Evolutionary conservation across 2,113 vertebrate genomes (phyloP), one percentile per base, ranked within the genome.

Genomic region (Diadophis punctatus): DNA sequence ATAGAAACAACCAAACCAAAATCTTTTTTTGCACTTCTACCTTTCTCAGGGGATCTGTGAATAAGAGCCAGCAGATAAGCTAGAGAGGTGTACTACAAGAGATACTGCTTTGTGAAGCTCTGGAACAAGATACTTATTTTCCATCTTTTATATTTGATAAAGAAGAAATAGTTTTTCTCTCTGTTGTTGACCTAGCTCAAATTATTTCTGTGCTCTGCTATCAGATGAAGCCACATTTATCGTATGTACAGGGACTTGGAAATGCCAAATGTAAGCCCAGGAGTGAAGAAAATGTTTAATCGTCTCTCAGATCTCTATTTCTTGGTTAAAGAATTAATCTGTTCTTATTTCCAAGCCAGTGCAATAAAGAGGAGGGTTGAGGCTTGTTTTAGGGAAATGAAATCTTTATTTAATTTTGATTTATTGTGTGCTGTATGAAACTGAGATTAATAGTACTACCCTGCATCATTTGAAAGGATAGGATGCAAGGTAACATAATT

Each of bases 251-350:
- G 63, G 89, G 80, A 86, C 91, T 95, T 94, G 86, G 60, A 86
- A 90, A 90, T 87, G 56, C 90, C n/a, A 43, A 91, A 53, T 56
- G 2, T 0, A 90, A 91, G 39, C 2, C 55, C 90, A 87, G 94
- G 93, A 94, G 94, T 91, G 56, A 46, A 53, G 43, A 68, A 39
- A 85, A 25, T 0, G 1, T 88, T 91, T 94, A 93, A 94, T 80
- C 80, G 84, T 39, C 51, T 22, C 43, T 0, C 2, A 91, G 68
- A 18, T 53, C 68, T 89, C 63, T 90, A 92, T 88, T 91, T 43
- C 90, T 93, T 91, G 86, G 84, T 48, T 87, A 63, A 60, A 60
- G 92, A 84, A 91, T 94, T 91, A 87, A 55, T 91, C 92, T 2
- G 0, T 52, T 88, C 39, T 60, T 91, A 49, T 86, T 86, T 60